Evolutionary conservation across 2,113 vertebrate genomes (phyloP), one percentile per base, ranked within the genome.

Genomic region (Pterocles burchelli): DNA sequence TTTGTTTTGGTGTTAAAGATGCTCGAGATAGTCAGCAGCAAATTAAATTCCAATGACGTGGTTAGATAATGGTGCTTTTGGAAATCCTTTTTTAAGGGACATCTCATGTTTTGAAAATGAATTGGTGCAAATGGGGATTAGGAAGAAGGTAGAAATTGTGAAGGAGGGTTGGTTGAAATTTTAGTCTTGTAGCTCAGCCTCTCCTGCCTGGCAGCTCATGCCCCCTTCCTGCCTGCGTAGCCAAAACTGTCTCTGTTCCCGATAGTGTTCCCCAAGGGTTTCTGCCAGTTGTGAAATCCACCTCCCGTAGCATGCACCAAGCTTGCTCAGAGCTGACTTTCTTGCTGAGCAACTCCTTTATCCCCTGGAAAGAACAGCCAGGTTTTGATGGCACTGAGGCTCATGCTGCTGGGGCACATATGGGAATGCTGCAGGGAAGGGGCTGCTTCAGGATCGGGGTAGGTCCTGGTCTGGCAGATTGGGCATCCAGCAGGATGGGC

Each of bases 201-300:
- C 17, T 66, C 25, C 41, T 91, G 28, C 54, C 49, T 66, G 55
- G 29, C 33, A 86, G 48, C 45, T 84, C 7, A 2, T 76, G 62
- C 57, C 25, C 15, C 58, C 31, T 67, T 26, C 18, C 41, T 83
- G 14, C 34, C 43, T 16, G 10, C 2, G 0, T 21, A 55, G 46
- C 51, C 54, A 86, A n/a, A 88, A 68, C 45, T 19, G 21, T n/a
- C 73, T 84, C 49, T 3, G 0, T 57, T 86, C 59, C 38, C 3
- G 5, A 49, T 54, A 41, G 51, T 1, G 9, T 82, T 88, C 36
- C 49, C 36, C 11, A 41, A 24, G 63, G 62, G 55, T 84, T 73
- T 78, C 46, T 81, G 65, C 73, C 52, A 55, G n/a, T 89, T 81
- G 73, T 81, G 93, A 95, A 91, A 93, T 78, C 61, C 24, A 33